Conservation (phyloP, 92 coral and sea anemone species). For the Blastomussa wellsi region DNA sequence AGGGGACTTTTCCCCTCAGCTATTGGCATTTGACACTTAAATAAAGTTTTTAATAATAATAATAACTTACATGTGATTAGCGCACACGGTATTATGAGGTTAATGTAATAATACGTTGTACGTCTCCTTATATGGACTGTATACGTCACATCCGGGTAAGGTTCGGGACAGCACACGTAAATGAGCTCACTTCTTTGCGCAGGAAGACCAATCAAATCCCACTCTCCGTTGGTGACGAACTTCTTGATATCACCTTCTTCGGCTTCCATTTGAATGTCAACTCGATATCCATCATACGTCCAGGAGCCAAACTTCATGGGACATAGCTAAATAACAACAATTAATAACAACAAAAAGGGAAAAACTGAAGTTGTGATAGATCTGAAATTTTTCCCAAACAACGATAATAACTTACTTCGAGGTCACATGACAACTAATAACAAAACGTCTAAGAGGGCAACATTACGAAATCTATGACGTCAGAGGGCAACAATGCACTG, state of each 20-base stretch:
- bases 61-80: slow-evolving; percentile 88
- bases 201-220: slow-evolving; percentile 83
- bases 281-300: slow-evolving; percentile 92
- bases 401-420: too few relatives aligned
- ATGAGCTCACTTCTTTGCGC: slow-evolving; percentile 72
- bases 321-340: slow-evolving; percentile 62
- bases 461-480: too few relatives aligned
- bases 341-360: background rate
- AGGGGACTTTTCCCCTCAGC: too few relatives aligned
- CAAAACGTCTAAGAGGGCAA: too few relatives aligned
- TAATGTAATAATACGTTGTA: slow-evolving; percentile 82
- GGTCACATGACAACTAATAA: too few relatives aligned
- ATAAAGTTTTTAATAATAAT: too few relatives aligned
- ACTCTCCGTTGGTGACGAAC: slow-evolving; percentile 88
- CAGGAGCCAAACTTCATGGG: slow-evolving; percentile 90
- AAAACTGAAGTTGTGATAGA: too few relatives aligned
- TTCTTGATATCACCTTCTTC: slow-evolving; percentile 70
- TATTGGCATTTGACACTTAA: too few relatives aligned
- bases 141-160: slow-evolving; percentile 93
- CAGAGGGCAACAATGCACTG: too few relatives aligned
- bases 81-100: slow-evolving; percentile 89
- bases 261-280: slow-evolving; percentile 74
- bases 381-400: too few relatives aligned
- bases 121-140: slow-evolving; percentile 79
- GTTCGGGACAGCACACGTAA: slow-evolving; percentile 87